Percentiles rank a stretch among this genome's conserved stretches.
Conservation (phyloP, 2,888 invertebrate species). For the Yponomeuta sedellus region DNA sequence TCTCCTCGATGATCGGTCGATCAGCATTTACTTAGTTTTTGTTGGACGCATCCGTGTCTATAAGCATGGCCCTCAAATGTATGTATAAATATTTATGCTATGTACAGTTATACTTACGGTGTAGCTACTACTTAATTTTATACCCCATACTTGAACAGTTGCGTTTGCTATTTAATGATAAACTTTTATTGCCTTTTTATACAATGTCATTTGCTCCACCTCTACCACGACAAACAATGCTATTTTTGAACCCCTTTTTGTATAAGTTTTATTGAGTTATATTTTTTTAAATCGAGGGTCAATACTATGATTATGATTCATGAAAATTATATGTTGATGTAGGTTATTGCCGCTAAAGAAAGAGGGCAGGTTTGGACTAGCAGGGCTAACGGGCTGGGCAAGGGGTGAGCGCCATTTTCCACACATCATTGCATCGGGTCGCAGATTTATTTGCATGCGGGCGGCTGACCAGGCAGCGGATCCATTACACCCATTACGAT, state of each 20-base stretch:
- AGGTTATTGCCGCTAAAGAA: neutral
- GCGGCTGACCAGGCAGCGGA: slow-evolving; percentile 76
- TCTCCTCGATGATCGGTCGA: neutral
- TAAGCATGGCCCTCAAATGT: too few species aligned
- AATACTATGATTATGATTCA: slow-evolving; percentile 3
- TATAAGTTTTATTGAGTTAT: slow-evolving; percentile 11
- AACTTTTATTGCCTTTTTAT: neutral
- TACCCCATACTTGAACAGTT: neutral
- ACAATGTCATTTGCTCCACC: neutral
- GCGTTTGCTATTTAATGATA: neutral
- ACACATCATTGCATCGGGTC: slow-evolving; percentile 76
- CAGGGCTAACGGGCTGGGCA: slow-evolving; percentile 34
- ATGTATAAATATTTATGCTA: too few species aligned
- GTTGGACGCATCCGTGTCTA: neutral
- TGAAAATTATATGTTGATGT: neutral
- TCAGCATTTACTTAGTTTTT: neutral
- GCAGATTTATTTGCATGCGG: slow-evolving; percentile 78
- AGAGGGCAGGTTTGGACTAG: slow-evolving; percentile 29
- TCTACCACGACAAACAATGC: neutral
- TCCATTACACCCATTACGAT: slow-evolving; percentile 73
- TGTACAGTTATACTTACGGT: too few species aligned
- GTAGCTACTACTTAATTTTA: too few species aligned
- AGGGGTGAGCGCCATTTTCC: slow-evolving; percentile 72
- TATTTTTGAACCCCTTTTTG: slow-evolving; percentile 6
- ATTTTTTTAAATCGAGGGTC: slow-evolving; percentile 8